Evolutionary conservation across 2,888 invertebrate species (phyloP), one percentile per base, ranked within the genome.

Genomic region (Punctoribates punctum): DNA sequence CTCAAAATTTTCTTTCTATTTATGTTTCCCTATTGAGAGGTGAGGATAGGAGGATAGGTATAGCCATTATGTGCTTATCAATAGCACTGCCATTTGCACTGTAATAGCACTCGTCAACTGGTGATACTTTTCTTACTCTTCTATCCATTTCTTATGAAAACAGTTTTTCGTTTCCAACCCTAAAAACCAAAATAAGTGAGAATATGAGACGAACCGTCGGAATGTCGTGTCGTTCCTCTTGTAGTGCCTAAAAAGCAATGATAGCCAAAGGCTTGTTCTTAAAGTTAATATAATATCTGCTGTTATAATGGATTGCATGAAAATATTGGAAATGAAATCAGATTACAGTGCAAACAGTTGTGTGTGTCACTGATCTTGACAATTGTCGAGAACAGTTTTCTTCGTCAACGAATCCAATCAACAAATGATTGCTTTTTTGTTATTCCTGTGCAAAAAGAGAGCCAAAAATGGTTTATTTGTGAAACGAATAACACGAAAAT

Each of bases 31-130:
- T n/a, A 20, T 62, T 34, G 62, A 62, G 5, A 62, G 62, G 62
- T 62, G 62, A 62, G 62, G 23, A 60, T n/a, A 60, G 48, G 48
- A 48, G 48, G 23, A 54, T n/a, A 62, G 62, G 62, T 62, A 62
- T 62, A 62, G 34, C 29, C 62, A 62, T 62, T 62, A 62, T 15
- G 27, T 3, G 8, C n/a, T 4, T 34, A 62, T 54, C 54, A 54
- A 20, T 15, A 29, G 17, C 8, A 29, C 54, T 34, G 29, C 54
- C 54, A 20, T 20, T 54, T 20, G n/a, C 8, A n/a, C 54, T 8
- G n/a, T 20, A 29, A 62, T 62, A 29, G 13, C 34, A 29, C 27
- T 29, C 54, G 5, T 62, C 62, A 29, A 62, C 62, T 62, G 29
- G 62, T 62, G 62, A 62, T 62, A 5, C 60, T 27, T 20, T 62